Evolutionary conservation across 2,113 vertebrate genomes (phyloP).

Genomic region (Colossoma macropomum): DNA sequence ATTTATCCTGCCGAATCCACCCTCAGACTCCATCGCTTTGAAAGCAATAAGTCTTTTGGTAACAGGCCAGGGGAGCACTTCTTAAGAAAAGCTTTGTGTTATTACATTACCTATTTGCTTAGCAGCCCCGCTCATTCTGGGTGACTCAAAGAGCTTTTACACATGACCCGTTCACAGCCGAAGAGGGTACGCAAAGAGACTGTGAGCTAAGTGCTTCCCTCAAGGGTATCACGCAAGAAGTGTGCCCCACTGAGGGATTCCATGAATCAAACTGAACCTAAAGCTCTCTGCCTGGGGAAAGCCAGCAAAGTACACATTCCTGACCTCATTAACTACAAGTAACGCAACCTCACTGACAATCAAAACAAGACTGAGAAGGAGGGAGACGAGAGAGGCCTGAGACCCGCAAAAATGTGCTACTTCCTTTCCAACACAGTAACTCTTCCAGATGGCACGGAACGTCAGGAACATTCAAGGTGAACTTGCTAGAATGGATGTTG

Average conservation of each 20-base stretch:
- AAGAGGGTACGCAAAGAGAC: slow-evolving; percentile 30
- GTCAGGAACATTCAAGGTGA: not conserved
- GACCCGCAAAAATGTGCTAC: not conserved
- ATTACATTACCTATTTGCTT: slow-evolving; percentile 60
- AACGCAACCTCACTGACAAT: not conserved
- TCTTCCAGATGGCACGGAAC: not conserved
- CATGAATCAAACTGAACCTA: not conserved
- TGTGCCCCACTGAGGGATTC: not conserved
- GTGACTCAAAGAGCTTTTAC: slow-evolving; percentile 60
- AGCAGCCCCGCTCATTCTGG: slow-evolving; percentile 54
- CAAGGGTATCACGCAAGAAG: slow-evolving; percentile 7
- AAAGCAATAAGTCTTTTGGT: slow-evolving; percentile 50
- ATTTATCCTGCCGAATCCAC: slow-evolving; percentile 7
- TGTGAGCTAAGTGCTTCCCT: slow-evolving; percentile 3
- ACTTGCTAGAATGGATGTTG: not conserved
- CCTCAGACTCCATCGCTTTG: slow-evolving; percentile 27
- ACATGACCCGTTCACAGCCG: slow-evolving; percentile 50
- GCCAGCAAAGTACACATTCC: not conserved
- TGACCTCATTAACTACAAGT: not conserved
- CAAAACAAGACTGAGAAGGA: not conserved
- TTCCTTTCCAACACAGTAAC: not conserved
- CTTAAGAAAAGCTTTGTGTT: slow-evolving; percentile 52
- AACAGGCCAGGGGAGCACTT: slow-evolving; percentile 63
- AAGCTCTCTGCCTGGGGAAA: not conserved
- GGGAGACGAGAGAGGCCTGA: not conserved